phyloP scores from a whole-genome alignment of 92 coral and sea anemone species.

The Plumapathes pennacea region DNA sequence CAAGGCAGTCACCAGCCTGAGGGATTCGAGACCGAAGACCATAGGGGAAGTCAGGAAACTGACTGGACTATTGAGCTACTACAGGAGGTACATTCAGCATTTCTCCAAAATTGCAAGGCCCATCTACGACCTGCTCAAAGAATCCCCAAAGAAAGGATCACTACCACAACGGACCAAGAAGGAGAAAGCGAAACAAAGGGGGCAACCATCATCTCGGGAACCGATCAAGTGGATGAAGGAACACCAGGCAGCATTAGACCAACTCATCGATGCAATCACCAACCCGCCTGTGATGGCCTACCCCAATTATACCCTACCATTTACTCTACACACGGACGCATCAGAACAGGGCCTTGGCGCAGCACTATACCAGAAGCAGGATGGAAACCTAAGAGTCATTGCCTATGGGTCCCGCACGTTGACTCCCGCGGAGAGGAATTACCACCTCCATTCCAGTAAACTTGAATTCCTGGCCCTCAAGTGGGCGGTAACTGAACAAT shows the following conservation, averaged over 20 bases:
- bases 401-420: conserved; percentile 46
- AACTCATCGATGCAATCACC: conserved; percentile 18
- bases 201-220: conserved; percentile 45
- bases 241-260: conserved; percentile 48
- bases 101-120: conserved; percentile 38
- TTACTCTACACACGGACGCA: conserved; percentile 33
- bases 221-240: conserved; percentile 41
- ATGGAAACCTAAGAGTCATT: conserved; percentile 24
- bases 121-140: conserved; percentile 41
- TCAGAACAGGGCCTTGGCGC: conserved; percentile 40
- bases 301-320: conserved; percentile 30
- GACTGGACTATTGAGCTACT: conserved; percentile 58
- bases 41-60: conserved; percentile 49
- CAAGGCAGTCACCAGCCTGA: conserved; percentile 39
- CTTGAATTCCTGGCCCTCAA: conserved; percentile 48
- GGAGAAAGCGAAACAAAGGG: conserved; percentile 7
- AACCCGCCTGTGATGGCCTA: conserved; percentile 50
- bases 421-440: conserved; percentile 35
- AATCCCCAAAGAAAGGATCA: neutral
- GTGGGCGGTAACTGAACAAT: conserved; percentile 47
- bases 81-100: conserved; percentile 45
- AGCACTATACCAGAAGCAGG: conserved; percentile 27
- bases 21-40: conserved; percentile 49
- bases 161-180: neutral
- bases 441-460: conserved; percentile 43